A percentile compares a stretch with the other conserved stretches of the same genome.
Evolutionary conservation across 1,140 invertebrate species (phyloP).

Genomic region (Diploscapter pachys): DNA sequence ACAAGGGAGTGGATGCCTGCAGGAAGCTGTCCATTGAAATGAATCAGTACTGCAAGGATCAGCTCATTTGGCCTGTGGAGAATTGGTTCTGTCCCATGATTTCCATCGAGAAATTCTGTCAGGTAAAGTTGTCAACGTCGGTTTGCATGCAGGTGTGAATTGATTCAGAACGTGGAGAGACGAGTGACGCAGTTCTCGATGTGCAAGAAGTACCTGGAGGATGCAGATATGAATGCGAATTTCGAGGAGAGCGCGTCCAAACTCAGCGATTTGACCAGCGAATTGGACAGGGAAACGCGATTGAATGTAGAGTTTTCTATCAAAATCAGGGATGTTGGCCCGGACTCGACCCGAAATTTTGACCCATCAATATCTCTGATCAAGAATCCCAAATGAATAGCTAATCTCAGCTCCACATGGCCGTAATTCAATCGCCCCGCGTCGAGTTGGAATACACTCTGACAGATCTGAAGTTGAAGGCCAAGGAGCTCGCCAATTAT

Average conservation of each 20-base stretch:
- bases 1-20: slow-evolving; percentile 25
- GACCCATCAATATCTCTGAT: no score
- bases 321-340: no score
- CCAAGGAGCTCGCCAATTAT: slow-evolving; percentile 11
- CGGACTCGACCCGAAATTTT: no score
- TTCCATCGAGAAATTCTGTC: slow-evolving; percentile 7
- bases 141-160: no score
- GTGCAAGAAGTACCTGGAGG: slow-evolving; percentile 15
- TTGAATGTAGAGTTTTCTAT: no score
- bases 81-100: slow-evolving; percentile 13
- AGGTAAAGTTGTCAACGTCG: background rate
- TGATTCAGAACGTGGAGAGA: slow-evolving; percentile 13
- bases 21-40: background rate
- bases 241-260: background rate
- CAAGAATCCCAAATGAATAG: background rate
- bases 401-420: slow-evolving; percentile 11
- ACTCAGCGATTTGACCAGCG: no score
- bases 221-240: slow-evolving; percentile 7
- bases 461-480: slow-evolving; percentile 11
- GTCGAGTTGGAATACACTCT: slow-evolving; percentile 26
- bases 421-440: slow-evolving; percentile 16
- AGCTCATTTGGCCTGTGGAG: slow-evolving; percentile 14
- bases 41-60: slow-evolving; percentile 2
- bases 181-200: slow-evolving; percentile 5
- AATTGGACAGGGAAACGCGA: no score